Evolutionary conservation across 2,888 invertebrate species (phyloP).

Genomic region (Omphaloscelis lunosa): DNA sequence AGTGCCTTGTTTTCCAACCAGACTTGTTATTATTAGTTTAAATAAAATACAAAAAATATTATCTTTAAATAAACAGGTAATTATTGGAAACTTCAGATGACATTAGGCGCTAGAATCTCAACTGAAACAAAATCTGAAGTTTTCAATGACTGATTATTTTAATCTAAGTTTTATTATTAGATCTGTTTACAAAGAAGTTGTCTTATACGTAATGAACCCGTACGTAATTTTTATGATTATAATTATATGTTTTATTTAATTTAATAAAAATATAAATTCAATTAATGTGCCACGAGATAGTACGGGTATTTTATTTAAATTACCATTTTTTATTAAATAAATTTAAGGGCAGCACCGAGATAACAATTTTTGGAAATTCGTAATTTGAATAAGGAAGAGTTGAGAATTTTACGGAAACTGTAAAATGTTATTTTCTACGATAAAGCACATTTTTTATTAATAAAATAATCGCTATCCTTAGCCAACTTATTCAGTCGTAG

Average conservation of each 20-base stretch:
- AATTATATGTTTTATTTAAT: slow-evolving; percentile 69
- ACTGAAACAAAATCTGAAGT: slow-evolving; percentile 82
- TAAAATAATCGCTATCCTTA: slow-evolving; percentile 71
- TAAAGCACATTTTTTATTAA: slow-evolving; percentile 46
- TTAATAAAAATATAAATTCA: slow-evolving; percentile 73
- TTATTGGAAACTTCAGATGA: slow-evolving; percentile 89
- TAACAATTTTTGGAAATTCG: slow-evolving; percentile 54
- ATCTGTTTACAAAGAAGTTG: slow-evolving; percentile 80
- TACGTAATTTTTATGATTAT: slow-evolving; percentile 73
- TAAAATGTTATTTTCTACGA: slow-evolving; percentile 30
- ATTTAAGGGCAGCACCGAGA: slow-evolving; percentile 54
- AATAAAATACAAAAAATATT: slow-evolving; percentile 75
- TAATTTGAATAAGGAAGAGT: slow-evolving; percentile 4
- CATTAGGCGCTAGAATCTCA: slow-evolving; percentile 87
- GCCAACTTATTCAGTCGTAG: slow-evolving; percentile 76
- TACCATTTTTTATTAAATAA: slow-evolving; percentile 71
- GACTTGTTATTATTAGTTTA: slow-evolving; percentile 69
- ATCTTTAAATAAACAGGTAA: slow-evolving; percentile 67
- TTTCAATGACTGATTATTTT: slow-evolving; percentile 88
- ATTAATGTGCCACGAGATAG: slow-evolving; percentile 85
- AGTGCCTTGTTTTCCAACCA: slow-evolving; percentile 66
- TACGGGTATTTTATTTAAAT: slow-evolving; percentile 86
- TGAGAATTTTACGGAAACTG: slow-evolving; percentile 34
- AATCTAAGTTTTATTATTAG: slow-evolving; percentile 76
- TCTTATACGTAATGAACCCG: slow-evolving; percentile 72